Evolutionary conservation across 2,113 vertebrate species (phyloP), one percentile per base, ranked within the genome.

Genomic region (Myanophis thanlyinensis): DNA sequence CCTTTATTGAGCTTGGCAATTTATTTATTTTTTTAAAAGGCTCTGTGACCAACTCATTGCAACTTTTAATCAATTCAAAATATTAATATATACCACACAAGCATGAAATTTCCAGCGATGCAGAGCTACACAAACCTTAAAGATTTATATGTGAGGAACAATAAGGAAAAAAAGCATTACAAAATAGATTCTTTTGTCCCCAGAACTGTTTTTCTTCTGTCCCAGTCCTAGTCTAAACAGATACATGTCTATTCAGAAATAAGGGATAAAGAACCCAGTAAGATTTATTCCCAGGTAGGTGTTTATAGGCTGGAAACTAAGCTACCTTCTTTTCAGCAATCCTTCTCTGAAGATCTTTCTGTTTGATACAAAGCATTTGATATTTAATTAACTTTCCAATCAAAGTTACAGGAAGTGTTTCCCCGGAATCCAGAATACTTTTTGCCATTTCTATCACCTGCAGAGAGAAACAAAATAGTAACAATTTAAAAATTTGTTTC

Each of bases 361-460:
- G 62, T 96, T 99, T 99, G 88, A 99, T 94, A 53, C 96, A 97
- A 87, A 99, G 98, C 93, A 99, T 97, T 49, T 98, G 98, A 95
- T 98, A 99, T 97, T 99, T 99, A 93, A 99, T 85, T 88, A 99
- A 96, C 95, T 99, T 99, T 87, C 98, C 98, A 96, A 97, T 97
- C 84, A 99, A 94, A 5, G 98, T 97, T 91, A 97, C 92, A 86
- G 99, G 97, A 94, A 99, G 96, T 92, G 98, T 97, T 85, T 98
- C 97, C 94, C 97, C 98, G 10, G 88, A 96, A 87, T 98, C 98
- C 92, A 98, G 93, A 94, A 98, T 94, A 15, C 91, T 47, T 95
- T 97, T 98, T 96, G 98, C 99, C 90, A 95, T 90, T 91, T 98
- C 97, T 51, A 97, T 93, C 87, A 99, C 98, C 99, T 99, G 86